A percentile compares a stretch with the other conserved stretches of the same genome.
Evolutionary conservation across 2,113 vertebrate species (phyloP).

Genomic region (Datnioides undecimradiatus): DNA sequence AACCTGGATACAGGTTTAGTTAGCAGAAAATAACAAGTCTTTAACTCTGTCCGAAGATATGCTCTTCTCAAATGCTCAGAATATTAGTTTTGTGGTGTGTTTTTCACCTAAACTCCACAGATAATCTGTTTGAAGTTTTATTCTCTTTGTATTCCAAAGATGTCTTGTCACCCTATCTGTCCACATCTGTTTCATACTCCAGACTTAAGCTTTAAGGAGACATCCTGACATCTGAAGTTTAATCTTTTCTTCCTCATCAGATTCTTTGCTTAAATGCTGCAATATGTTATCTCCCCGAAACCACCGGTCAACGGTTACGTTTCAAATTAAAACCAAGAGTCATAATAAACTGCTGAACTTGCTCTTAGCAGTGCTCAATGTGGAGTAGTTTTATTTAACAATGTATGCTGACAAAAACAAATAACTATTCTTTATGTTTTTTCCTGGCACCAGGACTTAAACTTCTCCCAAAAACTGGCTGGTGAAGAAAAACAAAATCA

Average conservation of each 20-base stretch:
- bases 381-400: constrained; percentile 18
- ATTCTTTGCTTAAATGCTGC: constrained; percentile 15
- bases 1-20: not conserved
- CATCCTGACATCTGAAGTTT: constrained; percentile 66
- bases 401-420: not conserved
- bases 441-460: not conserved
- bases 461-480: not conserved
- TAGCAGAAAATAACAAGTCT: not conserved
- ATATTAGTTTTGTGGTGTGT: not conserved
- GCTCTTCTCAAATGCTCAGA: not conserved
- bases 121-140: not conserved
- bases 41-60: not conserved
- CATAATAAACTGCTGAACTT: not conserved
- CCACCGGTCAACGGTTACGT: not conserved
- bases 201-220: constrained; percentile 55
- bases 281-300: not conserved
- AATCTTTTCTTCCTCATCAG: constrained; percentile 42
- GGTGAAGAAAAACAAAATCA: constrained; percentile 43
- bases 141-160: constrained; percentile 56
- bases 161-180: constrained; percentile 48
- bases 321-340: constrained; percentile 14
- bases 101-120: not conserved
- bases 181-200: constrained; percentile 65
- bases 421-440: not conserved
- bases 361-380: not conserved